phyloP scores from a whole-genome alignment of 2,113 vertebrate species.

The Platichthys stellatus region DNA sequence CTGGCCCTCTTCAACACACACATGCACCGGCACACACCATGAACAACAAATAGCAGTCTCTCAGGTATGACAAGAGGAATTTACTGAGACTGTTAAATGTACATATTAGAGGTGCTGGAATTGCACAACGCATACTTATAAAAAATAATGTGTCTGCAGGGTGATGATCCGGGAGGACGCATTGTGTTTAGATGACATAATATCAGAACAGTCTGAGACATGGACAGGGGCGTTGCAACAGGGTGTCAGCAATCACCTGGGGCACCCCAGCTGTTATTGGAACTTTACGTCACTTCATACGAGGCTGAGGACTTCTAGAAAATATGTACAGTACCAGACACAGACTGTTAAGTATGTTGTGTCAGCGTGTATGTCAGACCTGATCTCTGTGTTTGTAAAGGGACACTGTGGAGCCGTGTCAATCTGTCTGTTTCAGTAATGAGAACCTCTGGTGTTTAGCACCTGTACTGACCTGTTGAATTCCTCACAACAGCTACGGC shows the following conservation, averaged over 20 bases:
- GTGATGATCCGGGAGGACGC: not conserved
- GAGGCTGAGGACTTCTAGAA: no score
- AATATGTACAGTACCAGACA: not conserved
- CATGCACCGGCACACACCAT: constrained; percentile 3
- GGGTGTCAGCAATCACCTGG: no score
- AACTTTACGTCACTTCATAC: no score
- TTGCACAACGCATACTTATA: constrained; percentile 49
- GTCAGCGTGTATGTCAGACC: not conserved
- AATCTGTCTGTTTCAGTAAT: constrained; percentile 55
- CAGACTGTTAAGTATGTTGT: not conserved
- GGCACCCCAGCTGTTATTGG: no score
- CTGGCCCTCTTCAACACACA: not conserved
- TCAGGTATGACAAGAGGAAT: constrained; percentile 40
- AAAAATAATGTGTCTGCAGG: constrained; percentile 22
- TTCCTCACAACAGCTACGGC: constrained; percentile 32
- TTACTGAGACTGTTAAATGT: constrained; percentile 52
- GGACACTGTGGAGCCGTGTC: constrained; percentile 43
- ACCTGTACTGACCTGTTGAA: constrained; percentile 38
- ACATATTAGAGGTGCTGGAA: constrained; percentile 37
- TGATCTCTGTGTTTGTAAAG: not conserved
- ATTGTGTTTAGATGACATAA: constrained; percentile 52
- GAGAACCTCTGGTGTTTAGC: constrained; percentile 47
- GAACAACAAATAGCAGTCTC: constrained; percentile 25
- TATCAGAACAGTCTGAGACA: constrained; percentile 22
- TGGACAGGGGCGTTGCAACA: not conserved